Conservation (phyloP, 2,113 vertebrate species). For the Cyphomyrus plagiostoma region DNA sequence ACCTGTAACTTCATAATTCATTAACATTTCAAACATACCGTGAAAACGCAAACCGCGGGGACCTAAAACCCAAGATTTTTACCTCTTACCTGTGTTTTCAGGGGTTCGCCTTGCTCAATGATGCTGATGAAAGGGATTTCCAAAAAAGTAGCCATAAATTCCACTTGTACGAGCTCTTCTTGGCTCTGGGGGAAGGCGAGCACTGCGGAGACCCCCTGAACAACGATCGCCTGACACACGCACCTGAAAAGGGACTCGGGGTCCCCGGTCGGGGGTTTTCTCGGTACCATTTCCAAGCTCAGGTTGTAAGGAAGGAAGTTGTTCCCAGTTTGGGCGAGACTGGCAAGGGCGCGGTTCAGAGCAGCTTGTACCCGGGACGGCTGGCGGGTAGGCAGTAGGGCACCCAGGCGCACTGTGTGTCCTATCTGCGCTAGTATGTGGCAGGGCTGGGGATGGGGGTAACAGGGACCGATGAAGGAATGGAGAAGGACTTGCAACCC, state of each 20-base stretch:
- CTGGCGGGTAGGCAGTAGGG: conserved; percentile 61
- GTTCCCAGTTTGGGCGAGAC: conserved; percentile 46
- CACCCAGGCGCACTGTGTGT: conserved; percentile 68
- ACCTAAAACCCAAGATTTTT: neutral
- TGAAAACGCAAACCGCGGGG: neutral
- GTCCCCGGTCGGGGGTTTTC: conserved; percentile 57
- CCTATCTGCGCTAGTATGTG: conserved; percentile 60
- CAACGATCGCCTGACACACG: conserved; percentile 67
- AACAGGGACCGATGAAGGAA: conserved; percentile 46
- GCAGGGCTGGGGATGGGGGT: conserved; percentile 69
- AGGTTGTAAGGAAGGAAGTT: conserved; percentile 67
- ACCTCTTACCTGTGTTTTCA: conserved; percentile 65
- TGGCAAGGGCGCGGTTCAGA: conserved; percentile 51
- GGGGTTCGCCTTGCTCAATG: conserved; percentile 65
- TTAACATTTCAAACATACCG: neutral
- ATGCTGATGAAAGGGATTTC: conserved; percentile 79
- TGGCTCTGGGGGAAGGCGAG: conserved; percentile 77
- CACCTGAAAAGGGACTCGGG: conserved; percentile 71
- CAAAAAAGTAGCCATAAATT: conserved; percentile 73
- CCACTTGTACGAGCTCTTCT: conserved; percentile 77
- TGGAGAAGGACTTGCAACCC: conserved; percentile 49
- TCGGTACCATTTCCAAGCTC: conserved; percentile 66
- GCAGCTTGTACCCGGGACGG: conserved; percentile 56
- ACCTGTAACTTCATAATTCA: neutral
- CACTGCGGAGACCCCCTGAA: conserved; percentile 71